Evolutionary conservation across 2,113 vertebrate genomes (phyloP).

Genomic region (Alaudala cheleensis): DNA sequence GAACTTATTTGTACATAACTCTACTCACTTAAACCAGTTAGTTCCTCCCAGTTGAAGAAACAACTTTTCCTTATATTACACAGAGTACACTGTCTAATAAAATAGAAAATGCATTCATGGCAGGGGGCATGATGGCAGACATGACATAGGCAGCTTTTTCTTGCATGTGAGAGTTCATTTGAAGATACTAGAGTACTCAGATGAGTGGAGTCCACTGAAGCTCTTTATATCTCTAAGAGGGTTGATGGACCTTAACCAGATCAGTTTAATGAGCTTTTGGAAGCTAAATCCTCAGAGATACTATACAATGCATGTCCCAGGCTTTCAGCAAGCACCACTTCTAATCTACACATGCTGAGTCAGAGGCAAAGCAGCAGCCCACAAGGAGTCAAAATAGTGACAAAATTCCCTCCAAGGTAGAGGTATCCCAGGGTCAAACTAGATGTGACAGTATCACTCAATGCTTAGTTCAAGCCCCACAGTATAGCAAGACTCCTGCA

Average conservation of each 20-base stretch:
- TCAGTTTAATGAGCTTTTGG: conserved; percentile 56
- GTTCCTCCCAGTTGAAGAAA: not conserved
- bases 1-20: not conserved
- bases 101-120: not conserved
- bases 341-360: not conserved
- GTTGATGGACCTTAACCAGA: conserved; percentile 54
- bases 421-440: not conserved
- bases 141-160: not conserved
- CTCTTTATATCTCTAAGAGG: conserved; percentile 20
- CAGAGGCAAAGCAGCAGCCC: not conserved
- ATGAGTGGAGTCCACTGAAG: not conserved
- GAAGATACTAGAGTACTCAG: not conserved
- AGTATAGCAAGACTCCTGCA: not conserved
- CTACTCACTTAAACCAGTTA: not conserved
- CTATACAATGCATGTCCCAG: not conserved
- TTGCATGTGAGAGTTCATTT: not conserved
- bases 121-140: not conserved
- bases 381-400: not conserved
- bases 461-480: not conserved
- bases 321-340: not conserved
- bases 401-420: not conserved
- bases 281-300: conserved; percentile 36
- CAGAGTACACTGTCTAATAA: not conserved
- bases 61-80: not conserved
- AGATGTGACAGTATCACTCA: not conserved